These are phyloP conservation scores for Sebastes vulpes DNA, from an alignment of 2,797 vertebrate species.

Conservation along the genomic window DNA sequence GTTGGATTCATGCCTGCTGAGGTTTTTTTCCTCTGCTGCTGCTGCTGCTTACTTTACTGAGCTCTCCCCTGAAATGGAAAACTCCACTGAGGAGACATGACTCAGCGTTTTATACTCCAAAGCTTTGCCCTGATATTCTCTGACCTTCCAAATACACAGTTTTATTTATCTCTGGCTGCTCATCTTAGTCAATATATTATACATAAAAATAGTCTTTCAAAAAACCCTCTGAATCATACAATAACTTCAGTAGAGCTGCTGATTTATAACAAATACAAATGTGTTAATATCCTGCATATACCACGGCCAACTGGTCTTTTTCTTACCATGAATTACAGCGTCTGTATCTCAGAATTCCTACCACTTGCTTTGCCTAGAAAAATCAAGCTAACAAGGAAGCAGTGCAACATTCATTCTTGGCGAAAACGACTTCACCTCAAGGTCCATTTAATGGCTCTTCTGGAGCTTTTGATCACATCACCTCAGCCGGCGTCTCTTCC, in stretches of 20 bases:
- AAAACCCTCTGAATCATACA: not conserved
- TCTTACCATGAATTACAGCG: not conserved
- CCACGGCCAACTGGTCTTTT: not conserved
- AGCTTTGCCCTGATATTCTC: not conserved
- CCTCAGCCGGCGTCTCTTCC: not conserved
- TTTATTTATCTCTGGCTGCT: not conserved
- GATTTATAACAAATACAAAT: not conserved
- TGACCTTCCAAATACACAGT: not conserved
- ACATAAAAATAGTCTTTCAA: not conserved
- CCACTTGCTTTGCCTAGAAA: not conserved
- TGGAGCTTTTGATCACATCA: not conserved
- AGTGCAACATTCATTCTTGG: not conserved
- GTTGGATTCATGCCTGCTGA: constrained; percentile 2
- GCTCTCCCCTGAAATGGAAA: constrained; percentile 23
- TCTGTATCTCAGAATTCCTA: not conserved
- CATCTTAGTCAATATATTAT: not conserved
- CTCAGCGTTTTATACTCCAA: not conserved
- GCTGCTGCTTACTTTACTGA: not conserved
- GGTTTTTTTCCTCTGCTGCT: not conserved
- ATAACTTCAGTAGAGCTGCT: not conserved
- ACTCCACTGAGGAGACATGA: not conserved
- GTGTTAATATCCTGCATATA: not conserved
- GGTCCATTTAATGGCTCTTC: not conserved
- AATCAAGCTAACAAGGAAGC: not conserved
- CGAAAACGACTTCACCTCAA: not conserved